Base-by-base conservation (phyloP, 2,888 invertebrate genomes). In the Cerastis leucographa region DNA sequence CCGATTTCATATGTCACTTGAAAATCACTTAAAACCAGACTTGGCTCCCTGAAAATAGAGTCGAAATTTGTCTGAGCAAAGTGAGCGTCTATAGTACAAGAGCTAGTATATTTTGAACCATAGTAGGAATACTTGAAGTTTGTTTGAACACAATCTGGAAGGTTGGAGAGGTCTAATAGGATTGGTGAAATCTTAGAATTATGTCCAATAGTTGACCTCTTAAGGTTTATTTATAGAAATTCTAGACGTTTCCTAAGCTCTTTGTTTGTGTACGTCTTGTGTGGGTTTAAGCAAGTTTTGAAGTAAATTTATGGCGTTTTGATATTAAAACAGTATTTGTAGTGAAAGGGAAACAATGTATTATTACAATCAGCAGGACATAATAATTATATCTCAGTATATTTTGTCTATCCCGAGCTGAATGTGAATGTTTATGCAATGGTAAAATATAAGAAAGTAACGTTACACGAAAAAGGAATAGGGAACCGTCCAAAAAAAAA, bases 1-100 rank as follows among this genome's bases (percentile, higher is more conserved):
- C 86, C 82, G 81, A 88, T 85, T 85, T 85, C 80, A 84, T 61
- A 76, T n/a, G 65, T 68, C 62, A 54, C 22, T n/a, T n/a, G n/a
- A n/a, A n/a, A n/a, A n/a, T n/a, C n/a, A n/a, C n/a, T n/a, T n/a
- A n/a, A 73, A 78, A 46, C 1, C 25, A 49, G 19, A 19, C 35
- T 35, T 84, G 35, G 19, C 0, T 0, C 0, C 0, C 0, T 0
- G 0, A 0, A 0, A 0, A 19, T 64, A 74, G 54, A 25, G 35
- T 29, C 64, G 4, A 51, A 59, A 77, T 25, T 72, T 11, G n/a
- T 42, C 4, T 72, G 35, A 46, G 12, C 25, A 9, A 54, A 17
- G 9, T 6, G 0, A 40, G 1, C 3, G 14, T 56, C 6, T 59
- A 17, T 35, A 40, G 59, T 49, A 44, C 22, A 66, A 44, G 44